phyloP scores from a whole-genome alignment of 2,797 vertebrate genomes.

The Erithacus rubecula region DNA sequence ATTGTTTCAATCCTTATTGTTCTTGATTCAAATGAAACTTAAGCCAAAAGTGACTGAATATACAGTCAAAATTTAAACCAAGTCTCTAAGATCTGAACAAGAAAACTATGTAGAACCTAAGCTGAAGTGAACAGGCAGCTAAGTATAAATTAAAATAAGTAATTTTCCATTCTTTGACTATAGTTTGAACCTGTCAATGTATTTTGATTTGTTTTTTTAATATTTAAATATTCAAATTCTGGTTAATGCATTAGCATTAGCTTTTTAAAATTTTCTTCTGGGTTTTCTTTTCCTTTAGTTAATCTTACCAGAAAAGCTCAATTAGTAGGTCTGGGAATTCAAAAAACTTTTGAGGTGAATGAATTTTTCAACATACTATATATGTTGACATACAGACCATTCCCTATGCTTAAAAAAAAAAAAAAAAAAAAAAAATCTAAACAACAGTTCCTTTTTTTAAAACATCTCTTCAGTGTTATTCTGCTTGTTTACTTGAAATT shows the following conservation, averaged over 20 bases:
- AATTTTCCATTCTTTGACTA: background rate
- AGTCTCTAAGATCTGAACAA: background rate
- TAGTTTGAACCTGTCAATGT: background rate
- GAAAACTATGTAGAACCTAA: background rate
- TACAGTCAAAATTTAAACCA: background rate
- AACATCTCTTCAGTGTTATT: background rate
- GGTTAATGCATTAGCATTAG: background rate
- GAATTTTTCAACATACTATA: background rate
- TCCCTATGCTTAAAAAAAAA: background rate
- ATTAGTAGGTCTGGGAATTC: background rate
- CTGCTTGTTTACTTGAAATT: background rate
- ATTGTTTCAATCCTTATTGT: background rate
- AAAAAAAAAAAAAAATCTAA: background rate
- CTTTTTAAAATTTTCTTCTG: background rate
- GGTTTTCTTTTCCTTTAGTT: background rate
- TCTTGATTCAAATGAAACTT: background rate
- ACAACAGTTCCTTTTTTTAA: background rate
- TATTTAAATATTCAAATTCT: background rate
- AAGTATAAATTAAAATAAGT: background rate
- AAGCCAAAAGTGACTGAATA: background rate
- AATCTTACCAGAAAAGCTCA: background rate
- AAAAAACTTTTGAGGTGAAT: background rate
- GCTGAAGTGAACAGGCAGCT: background rate
- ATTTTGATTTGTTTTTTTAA: background rate
- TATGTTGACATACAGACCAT: background rate